Evolutionary conservation across 1,140 invertebrate species (phyloP).

Genomic region (Melitaea cinxia): DNA sequence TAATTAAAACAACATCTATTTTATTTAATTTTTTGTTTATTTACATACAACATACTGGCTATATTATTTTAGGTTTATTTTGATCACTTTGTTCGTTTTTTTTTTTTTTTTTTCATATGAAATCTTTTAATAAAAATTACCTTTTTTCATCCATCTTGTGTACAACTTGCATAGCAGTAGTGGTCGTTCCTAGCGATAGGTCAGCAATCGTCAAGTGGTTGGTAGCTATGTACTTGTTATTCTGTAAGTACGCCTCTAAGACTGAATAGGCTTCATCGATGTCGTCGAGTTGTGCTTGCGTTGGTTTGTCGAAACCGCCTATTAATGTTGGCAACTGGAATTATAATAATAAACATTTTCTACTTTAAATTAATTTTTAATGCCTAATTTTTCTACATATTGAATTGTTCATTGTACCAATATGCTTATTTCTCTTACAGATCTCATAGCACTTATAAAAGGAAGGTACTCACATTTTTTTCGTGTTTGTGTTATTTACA

Average conservation of each 20-base stretch:
- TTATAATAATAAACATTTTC: background rate
- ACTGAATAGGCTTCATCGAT: constrained; percentile 46
- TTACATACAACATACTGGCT: no score
- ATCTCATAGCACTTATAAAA: no score
- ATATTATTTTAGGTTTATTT: no score
- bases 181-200: constrained; percentile 42
- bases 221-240: constrained; percentile 35
- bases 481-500: no score
- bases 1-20: no score
- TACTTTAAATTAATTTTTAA: no score
- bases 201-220: constrained; percentile 53
- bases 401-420: no score
- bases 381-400: no score
- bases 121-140: constrained; percentile 22
- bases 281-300: constrained; percentile 25
- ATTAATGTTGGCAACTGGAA: constrained; percentile 45
- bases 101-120: background rate
- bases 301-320: constrained; percentile 25
- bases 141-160: constrained; percentile 40
- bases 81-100: no score
- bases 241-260: constrained; percentile 45
- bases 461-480: no score
- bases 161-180: constrained; percentile 34
- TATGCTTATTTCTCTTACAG: no score
- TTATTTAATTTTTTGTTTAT: no score